These are phyloP conservation scores for Ascidia mentula DNA, from an alignment of 23 tunicate genomes.

Conservation along the genomic window DNA sequence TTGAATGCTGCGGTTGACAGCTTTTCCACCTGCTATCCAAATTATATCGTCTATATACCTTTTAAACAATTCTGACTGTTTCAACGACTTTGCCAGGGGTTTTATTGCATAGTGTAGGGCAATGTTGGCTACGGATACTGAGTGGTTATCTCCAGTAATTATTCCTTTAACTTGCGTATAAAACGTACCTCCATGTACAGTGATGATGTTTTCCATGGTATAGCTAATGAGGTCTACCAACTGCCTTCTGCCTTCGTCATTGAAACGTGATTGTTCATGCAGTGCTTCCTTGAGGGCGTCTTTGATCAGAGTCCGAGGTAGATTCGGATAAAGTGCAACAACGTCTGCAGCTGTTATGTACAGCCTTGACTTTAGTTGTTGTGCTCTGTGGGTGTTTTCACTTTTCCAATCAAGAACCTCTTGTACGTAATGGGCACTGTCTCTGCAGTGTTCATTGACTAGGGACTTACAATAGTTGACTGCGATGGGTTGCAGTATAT, in stretches of 20 bases:
- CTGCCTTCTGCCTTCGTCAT: background rate
- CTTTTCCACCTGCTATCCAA: too few relatives aligned
- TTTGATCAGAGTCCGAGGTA: background rate
- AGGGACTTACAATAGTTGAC: background rate
- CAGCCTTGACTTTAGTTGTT: background rate
- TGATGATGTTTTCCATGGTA: background rate
- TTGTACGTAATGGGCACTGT: background rate
- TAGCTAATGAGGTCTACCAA: background rate
- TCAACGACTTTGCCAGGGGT: background rate
- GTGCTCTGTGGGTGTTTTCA: background rate
- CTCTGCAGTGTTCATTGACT: constrained; percentile 6
- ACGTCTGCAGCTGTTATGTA: background rate
- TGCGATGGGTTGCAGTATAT: background rate
- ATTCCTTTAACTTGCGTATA: background rate
- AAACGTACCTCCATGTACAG: background rate
- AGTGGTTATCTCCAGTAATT: background rate
- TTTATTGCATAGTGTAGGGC: background rate
- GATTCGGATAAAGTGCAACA: background rate
- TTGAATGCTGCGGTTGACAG: too few relatives aligned
- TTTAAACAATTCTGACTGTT: background rate
- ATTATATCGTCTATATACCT: background rate
- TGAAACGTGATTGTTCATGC: background rate
- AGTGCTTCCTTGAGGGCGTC: background rate
- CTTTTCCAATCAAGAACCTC: background rate
- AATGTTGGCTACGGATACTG: background rate